Evolutionary conservation across 53 echinoderm and acorn worm species (phyloP), one percentile per base, ranked within the genome.

Genomic region (Luidia sarsii): DNA sequence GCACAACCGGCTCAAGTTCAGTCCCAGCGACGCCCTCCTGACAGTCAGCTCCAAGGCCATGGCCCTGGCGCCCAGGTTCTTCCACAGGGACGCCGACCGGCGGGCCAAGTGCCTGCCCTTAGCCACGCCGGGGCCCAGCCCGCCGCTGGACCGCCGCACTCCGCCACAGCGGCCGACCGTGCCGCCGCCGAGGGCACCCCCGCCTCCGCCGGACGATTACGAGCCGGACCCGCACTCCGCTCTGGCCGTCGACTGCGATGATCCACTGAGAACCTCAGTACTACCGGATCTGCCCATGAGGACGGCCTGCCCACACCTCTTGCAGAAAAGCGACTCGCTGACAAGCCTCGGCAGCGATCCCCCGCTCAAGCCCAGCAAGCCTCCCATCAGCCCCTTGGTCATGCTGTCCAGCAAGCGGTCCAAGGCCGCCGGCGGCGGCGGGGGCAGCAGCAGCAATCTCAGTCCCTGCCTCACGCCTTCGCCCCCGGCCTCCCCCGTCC

Each of bases 201-300:
- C 72, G 3, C 72, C 72, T 13, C 72, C 72, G 10, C 38, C 55
- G 11, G 55, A 56, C 37, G n/a, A 32, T 38, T 56, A 15, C 56
- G 56, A 72, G 15, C 56, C 54, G 19, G 56, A 55, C 37, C 25
- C 72, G 4, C 20, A 50, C 10, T 53, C 57, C 35, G 36, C 27
- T 24, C 72, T 5, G 6, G 71, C 33, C 20, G 28, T 31, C 15
- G 36, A 32, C 11, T 35, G 36, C 35, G 35, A 71, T 35, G 22
- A 53, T 53, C 38, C 54, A 32, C 36, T 72, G 11, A 32, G 72
- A n/a, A 72, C 72, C 56, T 72, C 72, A 72, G 72, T 72, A 72
- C 72, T 72, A 72, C 72, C 72, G 31, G 72, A 72, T 55, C 72
- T 72, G 22, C 72, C 72, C 57, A 72, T 21, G 15, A 37, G 54